These are phyloP conservation scores for Tetrao urogallus DNA, from an alignment of 2,113 vertebrate species.

Conservation along the genomic window DNA sequence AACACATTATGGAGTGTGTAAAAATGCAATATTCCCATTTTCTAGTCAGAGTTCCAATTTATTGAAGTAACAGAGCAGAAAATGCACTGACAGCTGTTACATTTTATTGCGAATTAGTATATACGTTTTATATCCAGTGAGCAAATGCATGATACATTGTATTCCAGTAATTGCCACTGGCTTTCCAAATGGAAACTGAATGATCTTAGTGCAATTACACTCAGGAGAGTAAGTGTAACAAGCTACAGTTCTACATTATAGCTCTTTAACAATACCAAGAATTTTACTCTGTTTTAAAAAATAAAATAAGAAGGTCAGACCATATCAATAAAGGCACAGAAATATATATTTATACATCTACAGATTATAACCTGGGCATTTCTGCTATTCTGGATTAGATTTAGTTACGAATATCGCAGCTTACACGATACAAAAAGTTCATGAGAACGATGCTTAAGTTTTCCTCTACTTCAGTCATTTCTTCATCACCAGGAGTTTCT, in stretches of 20 bases:
- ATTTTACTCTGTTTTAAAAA: constrained; percentile 62
- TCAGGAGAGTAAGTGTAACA: constrained; percentile 89
- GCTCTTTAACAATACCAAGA: constrained; percentile 81
- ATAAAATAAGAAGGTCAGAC: constrained; percentile 72
- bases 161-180: constrained; percentile 95
- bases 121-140: constrained; percentile 93
- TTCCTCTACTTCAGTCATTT: constrained; percentile 19
- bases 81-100: constrained; percentile 99
- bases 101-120: constrained; percentile 99
- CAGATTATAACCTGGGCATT: neutral
- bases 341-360: constrained; percentile 18
- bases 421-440: constrained; percentile 10
- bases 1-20: constrained; percentile 87
- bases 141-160: constrained; percentile 94
- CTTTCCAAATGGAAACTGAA: constrained; percentile 89
- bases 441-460: constrained; percentile 28
- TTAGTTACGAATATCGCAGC: neutral
- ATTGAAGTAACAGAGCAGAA: constrained; percentile 99
- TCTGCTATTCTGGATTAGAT: constrained; percentile 12
- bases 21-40: constrained; percentile 93
- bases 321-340: constrained; percentile 1
- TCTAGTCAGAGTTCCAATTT: constrained; percentile 96
- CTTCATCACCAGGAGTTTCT: neutral
- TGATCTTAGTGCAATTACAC: constrained; percentile 91
- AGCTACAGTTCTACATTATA: constrained; percentile 87